These are phyloP conservation scores for Caenorhabditis latens DNA, from an alignment of 1,140 invertebrate genomes.

Conservation along the genomic window DNA sequence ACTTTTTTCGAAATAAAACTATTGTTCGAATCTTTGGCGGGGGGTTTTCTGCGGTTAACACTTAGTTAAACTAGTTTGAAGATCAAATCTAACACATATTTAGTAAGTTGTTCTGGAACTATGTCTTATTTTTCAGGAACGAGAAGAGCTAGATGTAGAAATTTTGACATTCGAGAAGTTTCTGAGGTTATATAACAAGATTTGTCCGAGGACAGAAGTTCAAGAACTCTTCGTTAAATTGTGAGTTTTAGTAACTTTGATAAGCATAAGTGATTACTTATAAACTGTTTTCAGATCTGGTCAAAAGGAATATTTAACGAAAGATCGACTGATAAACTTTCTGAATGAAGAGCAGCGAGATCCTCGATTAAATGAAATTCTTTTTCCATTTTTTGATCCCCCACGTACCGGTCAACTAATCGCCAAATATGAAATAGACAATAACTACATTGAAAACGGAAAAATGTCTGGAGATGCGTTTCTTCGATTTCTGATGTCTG, in stretches of 20 bases:
- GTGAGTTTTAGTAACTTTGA: conserved; percentile 82
- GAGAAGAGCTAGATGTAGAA: conserved; percentile 91
- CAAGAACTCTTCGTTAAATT: conserved; percentile 96
- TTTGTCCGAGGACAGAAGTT: conserved; percentile 98
- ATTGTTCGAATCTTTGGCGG: neutral
- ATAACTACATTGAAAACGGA: conserved; percentile 84
- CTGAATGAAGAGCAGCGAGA: conserved; percentile 96
- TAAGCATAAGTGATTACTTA: too few relatives aligned
- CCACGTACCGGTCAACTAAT: conserved; percentile 94
- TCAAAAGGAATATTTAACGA: conserved; percentile 78
- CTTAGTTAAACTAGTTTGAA: too few relatives aligned
- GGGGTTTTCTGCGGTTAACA: too few relatives aligned
- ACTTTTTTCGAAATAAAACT: neutral
- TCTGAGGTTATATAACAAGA: conserved; percentile 97
- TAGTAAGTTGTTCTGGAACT: too few relatives aligned
- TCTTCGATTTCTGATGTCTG: conserved; percentile 97
- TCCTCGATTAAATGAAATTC: conserved; percentile 96
- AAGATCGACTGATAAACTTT: conserved; percentile 90
- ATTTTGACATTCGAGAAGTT: conserved; percentile 99
- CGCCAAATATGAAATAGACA: conserved; percentile 90
- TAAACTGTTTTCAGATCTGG: conserved; percentile 71
- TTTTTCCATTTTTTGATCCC: conserved; percentile 96
- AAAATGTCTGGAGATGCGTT: conserved; percentile 92
- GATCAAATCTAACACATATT: too few relatives aligned
- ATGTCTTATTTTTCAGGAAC: conserved; percentile 68